Conservation (phyloP, 2,797 vertebrate genomes). For the Furcifer pardalis region DNA sequence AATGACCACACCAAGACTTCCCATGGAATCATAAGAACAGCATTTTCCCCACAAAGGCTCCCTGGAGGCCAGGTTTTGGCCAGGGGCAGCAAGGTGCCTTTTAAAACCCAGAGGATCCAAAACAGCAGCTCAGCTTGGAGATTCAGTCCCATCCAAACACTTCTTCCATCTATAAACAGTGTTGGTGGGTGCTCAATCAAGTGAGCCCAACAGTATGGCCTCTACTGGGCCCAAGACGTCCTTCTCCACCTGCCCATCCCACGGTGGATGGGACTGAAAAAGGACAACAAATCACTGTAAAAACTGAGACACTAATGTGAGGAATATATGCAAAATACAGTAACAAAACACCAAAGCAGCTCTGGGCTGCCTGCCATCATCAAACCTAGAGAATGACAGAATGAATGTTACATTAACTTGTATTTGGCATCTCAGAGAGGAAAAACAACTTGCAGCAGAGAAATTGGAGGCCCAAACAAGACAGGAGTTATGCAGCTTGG, state of each 20-base stretch:
- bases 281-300: background rate
- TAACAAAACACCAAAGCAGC: background rate
- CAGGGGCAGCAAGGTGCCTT: background rate
- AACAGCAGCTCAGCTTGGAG: background rate
- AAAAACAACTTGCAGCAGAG: too few relatives aligned
- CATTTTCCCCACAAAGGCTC: background rate
- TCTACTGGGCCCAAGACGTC: background rate
- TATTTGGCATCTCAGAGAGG: too few relatives aligned
- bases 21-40: background rate
- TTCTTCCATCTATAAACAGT: background rate
- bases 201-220: background rate
- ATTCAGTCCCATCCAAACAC: background rate
- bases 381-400: too few relatives aligned
- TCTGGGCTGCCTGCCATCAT: too few relatives aligned
- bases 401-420: background rate
- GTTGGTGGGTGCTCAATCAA: background rate
- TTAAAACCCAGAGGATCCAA: background rate
- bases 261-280: background rate
- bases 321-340: rapidly evolving
- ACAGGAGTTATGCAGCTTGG: background rate
- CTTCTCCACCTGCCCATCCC: background rate
- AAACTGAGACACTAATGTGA: background rate
- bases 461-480: background rate
- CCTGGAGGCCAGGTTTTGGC: rapidly evolving
- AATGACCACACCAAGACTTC: background rate